Evolutionary conservation across 2,797 vertebrate genomes (phyloP).

Genomic region (Nothura maculosa): DNA sequence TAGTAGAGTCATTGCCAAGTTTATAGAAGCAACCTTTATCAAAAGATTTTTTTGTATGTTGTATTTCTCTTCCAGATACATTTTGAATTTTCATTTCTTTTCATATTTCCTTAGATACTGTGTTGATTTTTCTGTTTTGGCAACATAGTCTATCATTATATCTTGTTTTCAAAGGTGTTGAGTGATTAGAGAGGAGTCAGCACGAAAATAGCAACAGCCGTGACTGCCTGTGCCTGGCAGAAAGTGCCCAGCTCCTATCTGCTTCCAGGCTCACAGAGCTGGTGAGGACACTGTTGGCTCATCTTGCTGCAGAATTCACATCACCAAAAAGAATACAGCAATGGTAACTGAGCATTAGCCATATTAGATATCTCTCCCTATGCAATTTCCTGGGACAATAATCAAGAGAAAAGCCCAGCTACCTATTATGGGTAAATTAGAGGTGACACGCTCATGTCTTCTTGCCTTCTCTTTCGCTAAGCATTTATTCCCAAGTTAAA

Average conservation of each 20-base stretch:
- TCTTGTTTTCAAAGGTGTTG: slow-evolving; percentile 74
- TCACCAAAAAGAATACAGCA: background rate
- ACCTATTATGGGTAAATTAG: background rate
- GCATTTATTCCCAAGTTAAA: background rate
- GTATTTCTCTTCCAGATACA: slow-evolving; percentile 59
- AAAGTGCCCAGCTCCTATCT: background rate
- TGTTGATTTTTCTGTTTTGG: slow-evolving; percentile 74
- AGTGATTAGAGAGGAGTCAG: slow-evolving; percentile 76
- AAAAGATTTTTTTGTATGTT: slow-evolving; percentile 63
- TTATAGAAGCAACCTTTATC: slow-evolving; percentile 62
- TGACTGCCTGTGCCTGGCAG: slow-evolving; percentile 29
- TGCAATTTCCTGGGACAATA: background rate
- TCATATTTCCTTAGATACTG: slow-evolving; percentile 66
- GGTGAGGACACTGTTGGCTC: background rate
- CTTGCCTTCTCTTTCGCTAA: background rate
- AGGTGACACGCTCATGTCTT: background rate
- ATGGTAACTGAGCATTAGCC: background rate
- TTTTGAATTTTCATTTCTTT: slow-evolving; percentile 70
- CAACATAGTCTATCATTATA: slow-evolving; percentile 68
- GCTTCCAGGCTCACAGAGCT: background rate
- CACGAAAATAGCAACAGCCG: slow-evolving; percentile 57
- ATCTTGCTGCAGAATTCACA: background rate
- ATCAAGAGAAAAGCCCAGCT: fast-evolving
- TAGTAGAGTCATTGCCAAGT: slow-evolving; percentile 50
- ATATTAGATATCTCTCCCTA: background rate